Evolutionary conservation across 2,888 invertebrate genomes (phyloP), one percentile per base, ranked within the genome.

Genomic region (Oscheius sp.): DNA sequence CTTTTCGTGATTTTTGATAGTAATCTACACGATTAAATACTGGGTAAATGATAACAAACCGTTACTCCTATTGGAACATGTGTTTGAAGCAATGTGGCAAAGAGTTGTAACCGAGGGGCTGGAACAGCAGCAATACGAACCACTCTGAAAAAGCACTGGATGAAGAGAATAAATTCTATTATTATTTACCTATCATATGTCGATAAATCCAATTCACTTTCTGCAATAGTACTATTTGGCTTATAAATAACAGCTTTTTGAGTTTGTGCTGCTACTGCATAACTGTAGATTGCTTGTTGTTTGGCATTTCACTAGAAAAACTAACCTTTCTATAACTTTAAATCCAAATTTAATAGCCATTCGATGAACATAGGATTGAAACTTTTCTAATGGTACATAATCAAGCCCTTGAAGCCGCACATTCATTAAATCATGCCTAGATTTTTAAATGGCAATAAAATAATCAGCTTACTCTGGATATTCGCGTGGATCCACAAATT

Each of bases 1-100:
- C 68, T 84, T 82, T 70, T 81, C 82, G 65, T 86, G 82, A 29
- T 79, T 76, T 68, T 86, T 85, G 27, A 86, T 63, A 12, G 82
- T 83, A 20, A 85, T 74, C 76, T 81, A n/a, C n/a, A n/a, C n/a
- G 71, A 6, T 64, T 61, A 27, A 48, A 27, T 37, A 23, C 4
- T 5, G 4, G 23, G 4, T 34, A 55, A 6, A 55, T 33, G 10
- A 34, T 15, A 31, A 8, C 27, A 34, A 55, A 80, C 80, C 39
- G 72, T 78, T 45, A 83, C 79, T 27, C 85, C 85, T 37, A 81
- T 71, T 1, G 85, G 85, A 34, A 76, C 67, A 63, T 85, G 83
- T 17, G 84, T 77, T 39, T 72, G 75, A 23, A 85, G 61, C 6
- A 85, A 70, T 29, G 70, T 70, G 25, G 69, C 70, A 70, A 86